Evolutionary conservation across 2,888 invertebrate species (phyloP).

Genomic region (Chloromyia formosa): DNA sequence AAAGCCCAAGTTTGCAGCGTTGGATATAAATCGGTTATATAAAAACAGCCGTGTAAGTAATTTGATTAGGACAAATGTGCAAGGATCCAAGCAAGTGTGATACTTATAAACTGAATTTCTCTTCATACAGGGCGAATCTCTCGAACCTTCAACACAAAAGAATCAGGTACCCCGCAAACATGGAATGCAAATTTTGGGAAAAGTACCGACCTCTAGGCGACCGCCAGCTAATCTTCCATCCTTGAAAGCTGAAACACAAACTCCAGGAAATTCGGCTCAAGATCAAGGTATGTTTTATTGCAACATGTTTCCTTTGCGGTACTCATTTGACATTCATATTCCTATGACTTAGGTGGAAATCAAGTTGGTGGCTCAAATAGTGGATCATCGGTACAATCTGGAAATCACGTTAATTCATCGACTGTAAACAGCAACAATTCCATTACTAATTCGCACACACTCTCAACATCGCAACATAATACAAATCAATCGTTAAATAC

Average conservation of each 20-base stretch:
- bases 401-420: constrained; percentile 34
- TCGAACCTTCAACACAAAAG: constrained; percentile 87
- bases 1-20: constrained; percentile 94
- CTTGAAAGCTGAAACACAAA: constrained; percentile 89
- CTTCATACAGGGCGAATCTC: constrained; percentile 77
- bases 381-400: constrained; percentile 47
- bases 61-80: background rate
- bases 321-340: background rate
- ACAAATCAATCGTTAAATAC: constrained; percentile 48
- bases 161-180: constrained; percentile 94
- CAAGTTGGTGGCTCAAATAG: constrained; percentile 47
- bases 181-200: constrained; percentile 99
- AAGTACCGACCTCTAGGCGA: constrained; percentile 97
- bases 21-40: constrained; percentile 98
- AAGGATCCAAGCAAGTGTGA: background rate
- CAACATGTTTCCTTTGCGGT: background rate
- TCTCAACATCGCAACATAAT: constrained; percentile 48
- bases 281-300: constrained; percentile 46
- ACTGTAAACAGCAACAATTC: constrained; percentile 45
- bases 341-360: constrained; percentile 39
- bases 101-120: constrained; percentile 1
- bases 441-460: constrained; percentile 53
- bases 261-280: constrained; percentile 59
- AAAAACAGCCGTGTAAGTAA: constrained; percentile 82
- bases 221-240: constrained; percentile 99